Evolutionary conservation across 2,113 vertebrate species (phyloP), one percentile per base, ranked within the genome.

Genomic region (Erythrolamprus reginae): DNA sequence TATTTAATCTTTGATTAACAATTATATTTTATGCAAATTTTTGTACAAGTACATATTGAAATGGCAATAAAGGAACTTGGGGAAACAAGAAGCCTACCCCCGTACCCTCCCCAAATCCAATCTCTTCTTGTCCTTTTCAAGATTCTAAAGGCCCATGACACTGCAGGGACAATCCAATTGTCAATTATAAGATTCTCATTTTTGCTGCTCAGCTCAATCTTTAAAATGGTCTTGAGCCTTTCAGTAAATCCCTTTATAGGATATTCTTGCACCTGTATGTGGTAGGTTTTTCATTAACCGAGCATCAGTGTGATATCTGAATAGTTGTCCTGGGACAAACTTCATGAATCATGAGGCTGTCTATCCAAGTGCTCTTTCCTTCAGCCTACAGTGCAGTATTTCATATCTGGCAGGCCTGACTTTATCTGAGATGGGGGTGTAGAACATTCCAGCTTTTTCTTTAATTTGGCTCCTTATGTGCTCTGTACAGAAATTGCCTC

Each of bases 181-280:
- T 82, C 82, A 58, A 48, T 89, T 45, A 48, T 23, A 89, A 45
- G 15, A n/a, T 56, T 89, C 77, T 56, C 28, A 82, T 89, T 55
- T 89, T 55, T 89, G 89, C 89, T 58, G 82, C 23, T 84, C 82
- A 24, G 51, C 42, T 84, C 89, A 84, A 56, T 89, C 52, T 84
- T 33, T 84, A 58, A 47, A 89, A 89, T 89, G 82, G 52, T 84
- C 89, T 56, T 33, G 42, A 84, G 53, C 15, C 17, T 89, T 48
- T 84, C 89, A 84, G 47, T 84, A 58, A 82, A 89, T 84, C 42
- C 89, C 89, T 84, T 89, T 89, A 83, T 84, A 53, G 77, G 89
- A 23, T 56, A 56, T 89, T 55, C 42, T 84, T 58, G 82, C 82
- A 84, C 89, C 38, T 84, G 88, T 19, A 12, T 82, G 52, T 84